Conservation (phyloP, 2,888 invertebrate genomes). For the Rhopalosiphum nymphaeae region DNA sequence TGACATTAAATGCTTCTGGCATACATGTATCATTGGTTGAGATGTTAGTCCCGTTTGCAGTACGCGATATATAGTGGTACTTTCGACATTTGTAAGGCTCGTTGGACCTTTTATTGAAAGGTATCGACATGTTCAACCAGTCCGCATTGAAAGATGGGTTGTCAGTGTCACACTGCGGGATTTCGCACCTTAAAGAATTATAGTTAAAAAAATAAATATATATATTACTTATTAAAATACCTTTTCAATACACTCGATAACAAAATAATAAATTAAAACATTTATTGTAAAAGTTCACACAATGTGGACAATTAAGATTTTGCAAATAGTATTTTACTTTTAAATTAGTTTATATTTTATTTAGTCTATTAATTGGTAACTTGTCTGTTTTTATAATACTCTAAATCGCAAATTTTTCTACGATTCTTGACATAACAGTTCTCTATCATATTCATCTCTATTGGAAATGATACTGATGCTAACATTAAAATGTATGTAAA, state of each 20-base stretch:
- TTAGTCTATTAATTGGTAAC: neutral
- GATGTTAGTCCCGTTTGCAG: neutral
- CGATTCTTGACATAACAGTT: too few species aligned
- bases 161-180: conserved; percentile 66
- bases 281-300: neutral
- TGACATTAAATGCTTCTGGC: conserved; percentile 8
- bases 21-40: neutral
- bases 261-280: neutral
- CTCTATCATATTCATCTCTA: too few species aligned
- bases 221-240: too few species aligned
- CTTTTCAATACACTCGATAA: conserved; percentile 37
- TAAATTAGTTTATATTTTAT: neutral
- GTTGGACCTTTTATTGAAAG: conserved; percentile 40
- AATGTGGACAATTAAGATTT: neutral
- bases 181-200: conserved; percentile 66
- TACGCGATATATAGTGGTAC: neutral
- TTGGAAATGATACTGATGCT: neutral
- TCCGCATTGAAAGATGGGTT: conserved; percentile 58
- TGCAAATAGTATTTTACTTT: neutral
- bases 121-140: conserved; percentile 67
- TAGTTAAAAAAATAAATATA: neutral
- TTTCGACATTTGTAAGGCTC: conserved; percentile 34
- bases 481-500: neutral
- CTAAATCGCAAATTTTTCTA: too few species aligned
- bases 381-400: neutral